phyloP scores from a whole-genome alignment of 2,888 invertebrate genomes.

The Cyclophora albipunctata region DNA sequence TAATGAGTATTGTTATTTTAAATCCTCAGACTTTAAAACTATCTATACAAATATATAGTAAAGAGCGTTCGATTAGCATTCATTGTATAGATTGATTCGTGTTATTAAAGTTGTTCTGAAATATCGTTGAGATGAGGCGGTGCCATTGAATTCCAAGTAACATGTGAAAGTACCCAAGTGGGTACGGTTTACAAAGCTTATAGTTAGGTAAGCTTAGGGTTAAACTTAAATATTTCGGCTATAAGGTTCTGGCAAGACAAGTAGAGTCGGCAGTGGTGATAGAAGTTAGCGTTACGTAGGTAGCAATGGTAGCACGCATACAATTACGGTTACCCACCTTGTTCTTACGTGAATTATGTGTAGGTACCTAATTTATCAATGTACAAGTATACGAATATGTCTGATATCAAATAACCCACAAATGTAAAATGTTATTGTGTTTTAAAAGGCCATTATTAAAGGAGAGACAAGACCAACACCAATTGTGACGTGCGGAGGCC shows the following conservation, averaged over 20 bases:
- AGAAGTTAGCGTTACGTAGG: conserved; percentile 2
- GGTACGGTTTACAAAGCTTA: conserved; percentile 1
- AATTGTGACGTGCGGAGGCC: conserved; percentile 46
- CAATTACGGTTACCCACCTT: no score
- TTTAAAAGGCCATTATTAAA: no score
- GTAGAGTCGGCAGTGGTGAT: conserved; percentile 8
- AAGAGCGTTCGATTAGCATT: not conserved
- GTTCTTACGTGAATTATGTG: no score
- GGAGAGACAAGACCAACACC: conserved; percentile 27
- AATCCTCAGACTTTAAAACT: conserved; percentile 42
- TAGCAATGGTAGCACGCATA: not conserved
- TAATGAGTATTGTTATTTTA: conserved; percentile 66
- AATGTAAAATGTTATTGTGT: no score
- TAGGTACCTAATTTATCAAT: no score
- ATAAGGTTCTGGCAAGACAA: conserved; percentile 19
- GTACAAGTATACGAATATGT: no score
- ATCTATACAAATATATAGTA: conserved; percentile 20
- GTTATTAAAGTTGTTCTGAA: conserved; percentile 7
- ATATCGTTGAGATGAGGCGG: conserved; percentile 12
- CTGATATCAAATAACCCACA: no score
- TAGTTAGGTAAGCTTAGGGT: not conserved
- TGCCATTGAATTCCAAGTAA: conserved; percentile 1
- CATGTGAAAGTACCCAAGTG: not conserved
- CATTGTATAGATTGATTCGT: not conserved
- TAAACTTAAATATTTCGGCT: conserved; percentile 4